A percentile compares a stretch with the other conserved stretches of the same genome.
phyloP scores from a whole-genome alignment of 2,888 invertebrate species.

The Tetragonula carbonaria region DNA sequence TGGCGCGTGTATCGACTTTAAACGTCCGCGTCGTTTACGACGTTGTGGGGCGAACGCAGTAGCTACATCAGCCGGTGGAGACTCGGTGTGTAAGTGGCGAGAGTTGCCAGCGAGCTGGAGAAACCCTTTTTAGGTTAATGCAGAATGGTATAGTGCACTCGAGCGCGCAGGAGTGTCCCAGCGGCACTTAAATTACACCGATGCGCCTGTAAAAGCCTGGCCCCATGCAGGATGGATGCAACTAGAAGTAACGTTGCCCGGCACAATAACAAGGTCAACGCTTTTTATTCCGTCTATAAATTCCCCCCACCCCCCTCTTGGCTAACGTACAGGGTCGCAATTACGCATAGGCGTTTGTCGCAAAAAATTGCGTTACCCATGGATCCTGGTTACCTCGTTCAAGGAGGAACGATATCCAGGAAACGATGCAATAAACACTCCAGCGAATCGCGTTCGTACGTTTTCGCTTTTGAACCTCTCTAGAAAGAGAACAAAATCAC shows the following conservation, averaged over 20 bases:
- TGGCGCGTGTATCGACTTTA: slow-evolving; percentile 30
- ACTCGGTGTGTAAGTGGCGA: slow-evolving; percentile 58
- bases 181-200: slow-evolving; percentile 68
- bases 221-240: slow-evolving; percentile 51
- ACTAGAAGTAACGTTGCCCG: slow-evolving; percentile 27
- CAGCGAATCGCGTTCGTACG: background rate
- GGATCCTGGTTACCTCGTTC: background rate
- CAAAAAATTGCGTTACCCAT: slow-evolving; percentile 25
- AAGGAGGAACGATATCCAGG: background rate
- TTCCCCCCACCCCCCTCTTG: slow-evolving; percentile 1
- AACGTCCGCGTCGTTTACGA: slow-evolving; percentile 38
- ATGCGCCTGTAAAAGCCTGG: slow-evolving; percentile 64
- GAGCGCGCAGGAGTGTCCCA: slow-evolving; percentile 62
- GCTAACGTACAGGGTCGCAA: slow-evolving; percentile 28
- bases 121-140: slow-evolving; percentile 72
- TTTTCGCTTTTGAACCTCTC: background rate
- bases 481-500: background rate
- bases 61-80: slow-evolving; percentile 35
- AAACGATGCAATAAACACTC: slow-evolving; percentile 11
- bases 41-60: slow-evolving; percentile 13
- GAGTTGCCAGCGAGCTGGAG: slow-evolving; percentile 62
- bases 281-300: slow-evolving; percentile 55
- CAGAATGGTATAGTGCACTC: slow-evolving; percentile 68
- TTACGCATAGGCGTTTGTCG: slow-evolving; percentile 47
- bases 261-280: slow-evolving; percentile 58